Base-by-base conservation (phyloP, 2,888 invertebrate species). In the Mythimna albipuncta region DNA sequence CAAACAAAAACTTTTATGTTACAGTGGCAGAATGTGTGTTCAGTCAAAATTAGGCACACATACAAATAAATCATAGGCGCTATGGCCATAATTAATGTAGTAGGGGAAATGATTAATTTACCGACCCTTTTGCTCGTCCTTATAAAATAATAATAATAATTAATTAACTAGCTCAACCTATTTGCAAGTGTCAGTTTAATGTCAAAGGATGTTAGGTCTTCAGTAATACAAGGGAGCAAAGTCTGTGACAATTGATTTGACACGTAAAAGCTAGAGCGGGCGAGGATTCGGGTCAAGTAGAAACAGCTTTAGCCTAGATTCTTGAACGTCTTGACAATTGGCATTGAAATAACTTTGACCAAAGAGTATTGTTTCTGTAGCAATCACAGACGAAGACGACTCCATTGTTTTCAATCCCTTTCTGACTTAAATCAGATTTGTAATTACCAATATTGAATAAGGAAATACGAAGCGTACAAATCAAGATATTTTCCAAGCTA, bases 401-500 rank as follows among this genome's bases (percentile, higher is more conserved):
- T 32, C 13, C 11, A 64, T 19, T 47, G 26, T 63, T 69, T 52
- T 50, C 19, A 64, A 74, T 61, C 41, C 6, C n/a, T 63, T 38
- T 54, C 64, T 73, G 47, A 63, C 57, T 70, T 79, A 65, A 78
- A 80, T 79, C 67, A 32, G 52, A 79, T 75, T 70, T 69, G 52
- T 76, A 78, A 81, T 82, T 82, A 62, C 67, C 64, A 65, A 69
- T 38, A 72, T 72, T 62, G 68, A 75, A 54, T 64, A 72, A 85
- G 64, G 63, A 74, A 73, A 70, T 64, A 74, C 57, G 71, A 65
- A 84, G 64, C 67, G 79, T 79, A 85, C 78, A 82, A 89, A 88
- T 81, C 81, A 84, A 69, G 83, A 87, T 85, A 89, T 89, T 89
- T 89, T 88, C 89, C 85, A 67, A 84, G 78, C 84, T 85, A 85